These are phyloP conservation scores for Rotaria magnacalcarata DNA, from an alignment of 2,888 invertebrate species.

Conservation along the genomic window DNA sequence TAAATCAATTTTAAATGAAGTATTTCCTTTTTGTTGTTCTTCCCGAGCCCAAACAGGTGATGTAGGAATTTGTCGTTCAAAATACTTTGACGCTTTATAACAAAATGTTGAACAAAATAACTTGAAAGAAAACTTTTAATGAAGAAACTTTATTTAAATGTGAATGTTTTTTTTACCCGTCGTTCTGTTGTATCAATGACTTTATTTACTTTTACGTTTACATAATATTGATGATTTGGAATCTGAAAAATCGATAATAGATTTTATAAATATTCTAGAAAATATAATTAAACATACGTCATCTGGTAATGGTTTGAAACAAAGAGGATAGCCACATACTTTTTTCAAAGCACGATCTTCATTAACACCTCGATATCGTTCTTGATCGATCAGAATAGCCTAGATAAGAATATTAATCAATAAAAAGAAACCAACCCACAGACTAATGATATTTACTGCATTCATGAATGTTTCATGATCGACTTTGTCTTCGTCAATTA, in stretches of 20 bases:
- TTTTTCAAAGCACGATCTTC: background rate
- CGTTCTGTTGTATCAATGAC: slow-evolving; percentile 4
- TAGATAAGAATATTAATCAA: background rate
- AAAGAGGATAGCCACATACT: background rate
- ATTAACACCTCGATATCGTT: slow-evolving; percentile 26
- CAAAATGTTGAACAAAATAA: slow-evolving; percentile 78
- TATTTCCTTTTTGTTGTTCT: background rate
- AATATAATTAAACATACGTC: background rate
- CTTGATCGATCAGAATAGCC: background rate
- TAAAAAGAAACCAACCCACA: background rate
- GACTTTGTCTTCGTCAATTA: background rate
- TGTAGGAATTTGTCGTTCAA: slow-evolving; percentile 74
- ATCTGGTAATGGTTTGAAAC: background rate
- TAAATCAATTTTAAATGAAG: background rate
- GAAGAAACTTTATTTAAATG: background rate
- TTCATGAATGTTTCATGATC: background rate
- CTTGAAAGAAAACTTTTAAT: slow-evolving; percentile 57
- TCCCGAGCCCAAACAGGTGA: slow-evolving; percentile 79
- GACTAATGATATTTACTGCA: background rate
- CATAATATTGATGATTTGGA: background rate
- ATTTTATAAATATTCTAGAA: background rate
- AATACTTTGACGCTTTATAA: slow-evolving; percentile 73
- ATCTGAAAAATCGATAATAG: background rate
- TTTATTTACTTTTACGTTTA: background rate
- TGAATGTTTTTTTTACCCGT: background rate